These are phyloP conservation scores for Argyra leucocephala DNA, from an alignment of 2,888 invertebrate species.

Conservation along the genomic window DNA sequence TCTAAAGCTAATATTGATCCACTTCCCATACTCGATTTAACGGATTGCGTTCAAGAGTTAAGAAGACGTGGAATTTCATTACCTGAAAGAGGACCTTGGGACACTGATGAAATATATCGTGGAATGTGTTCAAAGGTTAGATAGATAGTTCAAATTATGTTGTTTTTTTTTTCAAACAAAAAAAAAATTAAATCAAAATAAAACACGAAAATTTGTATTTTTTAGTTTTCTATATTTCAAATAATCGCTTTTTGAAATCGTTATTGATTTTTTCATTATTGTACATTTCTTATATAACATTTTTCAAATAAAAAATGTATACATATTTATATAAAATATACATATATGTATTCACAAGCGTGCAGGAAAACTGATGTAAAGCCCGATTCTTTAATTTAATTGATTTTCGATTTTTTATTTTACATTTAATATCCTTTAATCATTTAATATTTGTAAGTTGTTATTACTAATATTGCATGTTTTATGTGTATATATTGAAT, in stretches of 20 bases:
- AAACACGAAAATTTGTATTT: background rate
- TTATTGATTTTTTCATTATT: background rate
- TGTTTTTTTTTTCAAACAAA: too few species aligned
- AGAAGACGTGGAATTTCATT: constrained; percentile 73
- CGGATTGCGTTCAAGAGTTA: constrained; percentile 79
- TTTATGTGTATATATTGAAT: too few species aligned
- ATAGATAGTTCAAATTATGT: too few species aligned
- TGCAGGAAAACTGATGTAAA: constrained; percentile 23
- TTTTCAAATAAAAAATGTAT: too few species aligned
- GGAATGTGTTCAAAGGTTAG: constrained; percentile 73
- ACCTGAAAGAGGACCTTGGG: constrained; percentile 72
- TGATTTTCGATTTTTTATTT: too few species aligned
- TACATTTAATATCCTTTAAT: too few species aligned
- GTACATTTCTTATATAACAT: too few species aligned
- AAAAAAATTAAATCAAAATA: too few species aligned
- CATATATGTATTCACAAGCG: too few species aligned
- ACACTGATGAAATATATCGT: constrained; percentile 75
- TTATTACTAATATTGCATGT: too few species aligned
- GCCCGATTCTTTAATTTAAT: constrained; percentile 15
- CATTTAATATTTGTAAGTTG: too few species aligned
- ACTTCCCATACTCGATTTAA: constrained; percentile 74
- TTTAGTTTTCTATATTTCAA: constrained; percentile 12
- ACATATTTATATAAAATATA: too few species aligned
- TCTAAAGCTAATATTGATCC: constrained; percentile 79
- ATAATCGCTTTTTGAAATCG: constrained; percentile 10